Evolutionary conservation across 2,888 invertebrate species (phyloP).

Genomic region (Mystacides longicornis): DNA sequence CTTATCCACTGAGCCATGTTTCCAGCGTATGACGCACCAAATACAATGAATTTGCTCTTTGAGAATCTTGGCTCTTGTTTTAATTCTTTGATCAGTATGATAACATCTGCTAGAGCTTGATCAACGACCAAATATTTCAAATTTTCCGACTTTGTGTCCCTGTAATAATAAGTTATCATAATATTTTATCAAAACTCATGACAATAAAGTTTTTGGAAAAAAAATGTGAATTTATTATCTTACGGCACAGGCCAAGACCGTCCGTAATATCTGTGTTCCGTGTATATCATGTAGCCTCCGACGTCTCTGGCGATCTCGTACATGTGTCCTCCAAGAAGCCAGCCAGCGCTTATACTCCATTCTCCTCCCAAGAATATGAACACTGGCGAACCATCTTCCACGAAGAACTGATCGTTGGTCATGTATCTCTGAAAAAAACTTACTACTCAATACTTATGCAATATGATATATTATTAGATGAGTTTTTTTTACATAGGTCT

Average conservation of each 20-base stretch:
- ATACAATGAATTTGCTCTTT: constrained; percentile 32
- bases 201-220: neutral
- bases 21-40: constrained; percentile 43
- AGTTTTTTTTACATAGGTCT: no score
- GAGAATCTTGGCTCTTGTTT: constrained; percentile 24
- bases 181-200: constrained; percentile 1
- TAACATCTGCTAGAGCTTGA: constrained; percentile 40
- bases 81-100: constrained; percentile 34
- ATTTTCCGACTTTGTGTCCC: constrained; percentile 28
- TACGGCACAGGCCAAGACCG: constrained; percentile 62
- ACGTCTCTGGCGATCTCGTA: constrained; percentile 51
- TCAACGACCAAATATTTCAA: constrained; percentile 36
- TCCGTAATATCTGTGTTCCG: constrained; percentile 81
- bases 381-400: constrained; percentile 45
- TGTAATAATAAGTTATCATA: constrained; percentile 4
- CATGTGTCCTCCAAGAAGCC: constrained; percentile 54
- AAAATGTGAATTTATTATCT: constrained; percentile 31
- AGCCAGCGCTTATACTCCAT: constrained; percentile 55
- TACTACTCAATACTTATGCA: no score
- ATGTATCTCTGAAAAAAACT: constrained; percentile 44
- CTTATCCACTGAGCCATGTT: constrained; percentile 43
- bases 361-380: constrained; percentile 69
- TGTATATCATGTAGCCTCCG: constrained; percentile 59
- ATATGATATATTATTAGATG: no score
- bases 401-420: constrained; percentile 42